Conservation (phyloP, 2,797 vertebrate species). For the Notoglanidium macrostoma region DNA sequence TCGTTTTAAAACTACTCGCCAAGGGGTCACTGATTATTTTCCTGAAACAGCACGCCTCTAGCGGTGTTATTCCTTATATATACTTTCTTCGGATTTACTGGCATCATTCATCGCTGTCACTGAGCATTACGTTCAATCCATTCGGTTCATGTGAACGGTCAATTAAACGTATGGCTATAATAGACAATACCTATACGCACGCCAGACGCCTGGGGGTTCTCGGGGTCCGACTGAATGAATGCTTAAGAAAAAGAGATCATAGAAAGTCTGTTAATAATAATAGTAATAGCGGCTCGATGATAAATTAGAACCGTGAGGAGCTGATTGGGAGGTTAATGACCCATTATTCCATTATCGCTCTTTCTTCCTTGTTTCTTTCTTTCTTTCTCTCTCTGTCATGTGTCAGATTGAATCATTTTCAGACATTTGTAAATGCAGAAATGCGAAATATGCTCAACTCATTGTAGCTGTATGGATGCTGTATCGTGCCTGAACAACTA, state of each 20-base stretch:
- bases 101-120: too few species aligned
- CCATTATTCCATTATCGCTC: background rate
- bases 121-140: background rate
- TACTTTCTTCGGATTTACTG: background rate
- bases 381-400: background rate
- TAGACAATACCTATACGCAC: background rate
- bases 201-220: background rate
- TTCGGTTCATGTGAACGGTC: background rate
- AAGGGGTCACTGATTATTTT: background rate
- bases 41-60: background rate
- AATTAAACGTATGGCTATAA: background rate
- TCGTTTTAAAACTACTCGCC: background rate
- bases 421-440: background rate
- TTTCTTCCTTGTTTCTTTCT: background rate
- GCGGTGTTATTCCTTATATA: background rate
- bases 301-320: background rate
- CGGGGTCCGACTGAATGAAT: background rate
- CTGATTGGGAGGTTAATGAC: conserved; percentile 8
- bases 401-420: background rate
- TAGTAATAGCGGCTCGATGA: background rate
- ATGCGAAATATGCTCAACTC: background rate
- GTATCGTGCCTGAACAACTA: background rate
- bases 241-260: background rate
- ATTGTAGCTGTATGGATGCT: background rate
- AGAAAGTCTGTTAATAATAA: background rate